These are phyloP conservation scores for Trichoplusia ni DNA, from an alignment of 1,140 invertebrate genomes.

Conservation along the genomic window DNA sequence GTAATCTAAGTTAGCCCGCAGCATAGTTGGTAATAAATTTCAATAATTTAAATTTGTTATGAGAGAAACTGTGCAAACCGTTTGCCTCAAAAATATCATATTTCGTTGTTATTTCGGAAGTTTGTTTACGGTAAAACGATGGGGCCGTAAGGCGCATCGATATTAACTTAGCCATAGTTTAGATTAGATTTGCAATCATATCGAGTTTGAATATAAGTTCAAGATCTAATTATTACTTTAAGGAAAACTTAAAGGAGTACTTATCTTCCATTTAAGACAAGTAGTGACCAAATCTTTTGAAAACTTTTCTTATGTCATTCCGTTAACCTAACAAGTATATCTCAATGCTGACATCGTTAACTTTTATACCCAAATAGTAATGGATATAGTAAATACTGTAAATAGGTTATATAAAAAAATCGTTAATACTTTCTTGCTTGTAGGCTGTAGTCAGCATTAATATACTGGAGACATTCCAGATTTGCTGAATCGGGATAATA, in stretches of 20 bases:
- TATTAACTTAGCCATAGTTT: not conserved
- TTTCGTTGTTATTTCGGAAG: constrained; percentile 16
- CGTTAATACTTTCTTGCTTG: too few species aligned
- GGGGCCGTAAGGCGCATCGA: too few species aligned
- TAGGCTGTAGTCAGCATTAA: not conserved
- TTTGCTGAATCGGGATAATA: constrained; percentile 9
- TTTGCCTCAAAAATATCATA: constrained; percentile 25
- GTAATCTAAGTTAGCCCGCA: constrained; percentile 14
- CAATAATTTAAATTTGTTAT: constrained; percentile 30
- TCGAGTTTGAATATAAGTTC: too few species aligned
- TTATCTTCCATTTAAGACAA: too few species aligned
- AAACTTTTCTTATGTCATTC: too few species aligned
- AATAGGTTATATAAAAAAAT: constrained; percentile 11
- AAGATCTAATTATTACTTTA: too few species aligned
- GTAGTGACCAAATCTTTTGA: too few species aligned
- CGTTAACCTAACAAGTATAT: too few species aligned
- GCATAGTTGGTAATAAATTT: constrained; percentile 25
- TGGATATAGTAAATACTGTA: too few species aligned
- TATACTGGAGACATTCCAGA: constrained; percentile 18
- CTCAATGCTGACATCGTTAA: not conserved
- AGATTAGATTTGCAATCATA: not conserved
- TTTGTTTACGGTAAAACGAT: not conserved
- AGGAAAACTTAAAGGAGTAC: too few species aligned
- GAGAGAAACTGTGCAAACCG: constrained; percentile 21
- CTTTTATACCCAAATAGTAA: not conserved